Evolutionary conservation across 2,888 invertebrate species (phyloP), one percentile per base, ranked within the genome.

Genomic region (Furcula furcula): DNA sequence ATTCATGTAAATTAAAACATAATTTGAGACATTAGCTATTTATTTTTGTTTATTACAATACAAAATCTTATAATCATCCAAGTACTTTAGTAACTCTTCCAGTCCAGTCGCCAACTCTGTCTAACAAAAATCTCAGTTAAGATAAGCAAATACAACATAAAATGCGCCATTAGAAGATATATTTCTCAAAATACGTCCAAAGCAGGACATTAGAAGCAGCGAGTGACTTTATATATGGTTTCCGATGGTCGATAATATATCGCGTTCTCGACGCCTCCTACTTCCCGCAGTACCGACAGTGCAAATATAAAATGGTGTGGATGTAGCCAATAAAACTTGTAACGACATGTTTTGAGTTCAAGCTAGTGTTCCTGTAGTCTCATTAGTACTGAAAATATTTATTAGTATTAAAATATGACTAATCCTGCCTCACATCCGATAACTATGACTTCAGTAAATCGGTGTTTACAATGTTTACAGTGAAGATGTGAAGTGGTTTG

Each of bases 161-260:
- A 34, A 37, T 31, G 37, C 20, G 23, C 35, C 26, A 33, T 36
- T 29, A 41, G 14, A 30, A 13, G 36, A 51, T 36, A 52, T 51
- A 40, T 42, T 29, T 20, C 36, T 20, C 23, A 43, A 49, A 53
- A 46, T 53, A 46, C 37, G 30, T 37, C 44, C 37, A 27, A 46
- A 44, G 34, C 26, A 26, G 43, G 40, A 39, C 43, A 40, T 49
- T 49, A 39, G 37, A 30, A 26, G 34, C 27, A 27, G 23, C 26
- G 19, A 21, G 36, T 29, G 21, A 23, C 45, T 47, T 36, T 45
- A 56, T 50, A 27, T 53, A 55, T 56, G 42, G 50, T 56, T 55
- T 55, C 55, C 55, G 50, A 47, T 55, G 46, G 44, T 20, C 28
- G 40, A 54, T 55, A 55, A 55, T 50, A 55, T 57, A 55, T 54